These are phyloP conservation scores for Charadrius vociferus DNA, from an alignment of 2,113 vertebrate genomes.

Conservation along the genomic window DNA sequence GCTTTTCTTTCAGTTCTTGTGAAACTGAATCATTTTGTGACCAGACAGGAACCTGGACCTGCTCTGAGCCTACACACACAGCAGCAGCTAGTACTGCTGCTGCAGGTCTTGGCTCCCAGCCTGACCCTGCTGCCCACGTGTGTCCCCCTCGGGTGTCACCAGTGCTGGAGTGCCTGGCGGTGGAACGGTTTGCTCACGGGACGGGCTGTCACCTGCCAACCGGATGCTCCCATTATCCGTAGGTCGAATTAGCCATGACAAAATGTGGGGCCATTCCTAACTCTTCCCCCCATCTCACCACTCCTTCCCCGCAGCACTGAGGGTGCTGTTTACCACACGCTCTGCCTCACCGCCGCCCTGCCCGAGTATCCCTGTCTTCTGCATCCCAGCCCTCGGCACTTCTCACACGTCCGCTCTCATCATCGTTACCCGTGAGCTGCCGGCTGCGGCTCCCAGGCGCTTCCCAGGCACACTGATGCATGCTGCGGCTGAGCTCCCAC, in stretches of 20 bases:
- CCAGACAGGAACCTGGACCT: neutral
- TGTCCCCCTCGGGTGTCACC: accelerated
- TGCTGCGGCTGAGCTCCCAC: neutral
- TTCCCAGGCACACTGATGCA: neutral
- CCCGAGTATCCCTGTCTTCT: accelerated
- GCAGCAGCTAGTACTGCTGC: neutral
- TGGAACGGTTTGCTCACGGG: neutral
- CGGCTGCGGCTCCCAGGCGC: accelerated
- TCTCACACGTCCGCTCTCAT: neutral
- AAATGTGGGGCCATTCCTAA: neutral
- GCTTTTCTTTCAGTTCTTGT: neutral
- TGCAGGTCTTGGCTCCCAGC: neutral
- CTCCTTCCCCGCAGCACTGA: neutral
- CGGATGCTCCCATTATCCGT: accelerated
- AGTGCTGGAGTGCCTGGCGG: accelerated
- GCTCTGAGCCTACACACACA: neutral
- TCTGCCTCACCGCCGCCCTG: neutral
- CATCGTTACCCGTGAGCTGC: accelerated
- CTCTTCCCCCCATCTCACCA: accelerated
- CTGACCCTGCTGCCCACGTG: neutral
- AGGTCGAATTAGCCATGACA: neutral
- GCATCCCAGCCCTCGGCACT: neutral
- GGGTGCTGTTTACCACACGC: neutral
- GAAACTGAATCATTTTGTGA: neutral
- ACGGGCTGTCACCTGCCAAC: neutral